Percentiles rank a stretch among this genome's conserved stretches.
phyloP scores from a whole-genome alignment of 64 coral and sea anemone genomes.

The Montipora sp. region DNA sequence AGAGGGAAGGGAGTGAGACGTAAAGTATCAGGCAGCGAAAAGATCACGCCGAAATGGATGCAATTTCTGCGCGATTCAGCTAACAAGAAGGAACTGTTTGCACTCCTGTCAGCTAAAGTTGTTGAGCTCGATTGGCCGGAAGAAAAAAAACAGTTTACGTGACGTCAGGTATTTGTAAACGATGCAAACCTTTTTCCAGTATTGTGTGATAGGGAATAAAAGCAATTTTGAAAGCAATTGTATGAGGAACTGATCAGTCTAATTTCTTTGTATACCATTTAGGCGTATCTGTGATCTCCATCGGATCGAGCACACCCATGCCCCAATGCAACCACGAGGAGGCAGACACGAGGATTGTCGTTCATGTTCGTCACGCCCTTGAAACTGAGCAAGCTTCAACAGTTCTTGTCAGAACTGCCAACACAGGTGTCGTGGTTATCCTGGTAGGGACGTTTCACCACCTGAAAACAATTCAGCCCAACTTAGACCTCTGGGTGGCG shows the following conservation, averaged over 20 bases:
- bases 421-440: constrained; percentile 62
- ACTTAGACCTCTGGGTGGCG: constrained; percentile 44
- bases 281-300: not conserved
- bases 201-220: too few relatives aligned
- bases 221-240: too few relatives aligned
- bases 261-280: not conserved
- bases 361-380: constrained; percentile 57
- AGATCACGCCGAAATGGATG: constrained; percentile 50
- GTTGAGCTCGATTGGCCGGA: not conserved
- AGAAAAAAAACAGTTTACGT: not conserved
- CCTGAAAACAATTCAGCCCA: not conserved
- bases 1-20: constrained; percentile 49
- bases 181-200: too few relatives aligned
- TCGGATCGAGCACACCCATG: not conserved
- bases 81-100: constrained; percentile 69
- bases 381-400: not conserved
- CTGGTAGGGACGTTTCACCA: constrained; percentile 37
- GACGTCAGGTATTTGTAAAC: constrained; percentile 14
- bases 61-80: constrained; percentile 62
- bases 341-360: constrained; percentile 45
- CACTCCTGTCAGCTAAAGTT: constrained; percentile 28
- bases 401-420: constrained; percentile 41
- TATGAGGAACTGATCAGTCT: too few relatives aligned
- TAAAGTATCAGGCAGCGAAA: constrained; percentile 31
- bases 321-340: not conserved